Percentiles rank a stretch among this genome's conserved stretches.
Evolutionary conservation across 1,140 invertebrate genomes (phyloP).

Genomic region (Colletes latitarsis): DNA sequence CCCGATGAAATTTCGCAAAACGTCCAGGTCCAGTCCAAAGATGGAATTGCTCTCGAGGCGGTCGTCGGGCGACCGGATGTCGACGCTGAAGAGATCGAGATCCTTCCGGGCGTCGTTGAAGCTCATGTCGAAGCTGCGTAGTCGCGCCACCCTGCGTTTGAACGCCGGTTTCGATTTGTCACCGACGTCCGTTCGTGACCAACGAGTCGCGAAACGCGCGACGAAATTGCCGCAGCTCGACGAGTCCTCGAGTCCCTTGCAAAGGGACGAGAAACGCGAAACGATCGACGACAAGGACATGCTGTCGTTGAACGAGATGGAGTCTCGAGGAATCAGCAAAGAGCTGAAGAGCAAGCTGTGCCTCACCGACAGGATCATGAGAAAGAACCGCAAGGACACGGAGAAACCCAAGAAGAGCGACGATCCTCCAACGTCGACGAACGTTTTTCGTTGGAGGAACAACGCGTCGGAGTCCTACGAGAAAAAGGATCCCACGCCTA

Average conservation of each 20-base stretch:
- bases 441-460: constrained; percentile 47
- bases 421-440: neutral
- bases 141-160: constrained; percentile 63
- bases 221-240: neutral
- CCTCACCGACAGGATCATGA: constrained; percentile 62
- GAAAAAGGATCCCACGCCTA: neutral
- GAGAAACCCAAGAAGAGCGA: constrained; percentile 29
- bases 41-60: constrained; percentile 73
- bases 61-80: constrained; percentile 58
- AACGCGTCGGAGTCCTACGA: neutral
- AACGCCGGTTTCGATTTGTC: constrained; percentile 60
- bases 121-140: constrained; percentile 81
- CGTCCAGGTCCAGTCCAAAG: constrained; percentile 66
- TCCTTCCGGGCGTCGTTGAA: constrained; percentile 88
- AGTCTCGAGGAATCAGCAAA: constrained; percentile 55
- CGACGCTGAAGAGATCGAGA: constrained; percentile 83
- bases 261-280: neutral
- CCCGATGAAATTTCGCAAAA: constrained; percentile 77
- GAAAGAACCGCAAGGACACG: constrained; percentile 48
- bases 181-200: constrained; percentile 48
- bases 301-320: constrained; percentile 13
- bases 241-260: neutral
- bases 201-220: constrained; percentile 7
- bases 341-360: constrained; percentile 71
- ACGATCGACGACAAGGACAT: neutral